Evolutionary conservation across 92 coral and sea anemone genomes (phyloP).

Genomic region (Porites evermanni): DNA sequence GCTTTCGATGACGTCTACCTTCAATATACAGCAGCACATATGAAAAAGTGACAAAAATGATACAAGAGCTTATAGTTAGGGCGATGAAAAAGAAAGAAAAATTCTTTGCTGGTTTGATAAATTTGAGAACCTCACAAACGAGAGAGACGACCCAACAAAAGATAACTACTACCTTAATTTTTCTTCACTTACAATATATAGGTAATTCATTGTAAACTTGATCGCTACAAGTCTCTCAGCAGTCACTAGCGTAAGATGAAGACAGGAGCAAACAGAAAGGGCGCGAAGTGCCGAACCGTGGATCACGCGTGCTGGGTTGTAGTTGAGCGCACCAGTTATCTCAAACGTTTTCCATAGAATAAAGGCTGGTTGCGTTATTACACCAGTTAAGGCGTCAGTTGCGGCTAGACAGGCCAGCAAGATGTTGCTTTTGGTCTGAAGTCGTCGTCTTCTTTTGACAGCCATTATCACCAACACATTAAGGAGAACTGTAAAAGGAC

Average conservation of each 20-base stretch:
- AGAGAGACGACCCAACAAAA: too few species aligned
- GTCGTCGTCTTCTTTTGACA: slow-evolving; percentile 4
- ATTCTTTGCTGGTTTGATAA: too few species aligned
- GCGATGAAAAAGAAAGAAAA: too few species aligned
- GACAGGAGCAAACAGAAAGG: background rate
- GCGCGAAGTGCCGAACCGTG: too few species aligned
- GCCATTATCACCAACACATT: slow-evolving; percentile 10
- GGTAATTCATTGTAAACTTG: background rate
- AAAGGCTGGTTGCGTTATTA: background rate
- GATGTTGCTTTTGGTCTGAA: slow-evolving; percentile 4
- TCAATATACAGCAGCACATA: too few species aligned
- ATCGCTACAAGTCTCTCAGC: background rate
- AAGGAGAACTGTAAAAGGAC: background rate
- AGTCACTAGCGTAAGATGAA: background rate
- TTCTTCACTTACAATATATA: background rate
- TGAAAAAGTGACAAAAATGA: too few species aligned
- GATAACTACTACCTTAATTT: too few species aligned
- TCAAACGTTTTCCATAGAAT: background rate
- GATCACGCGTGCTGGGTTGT: too few species aligned
- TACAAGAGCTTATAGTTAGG: too few species aligned
- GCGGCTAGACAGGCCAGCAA: slow-evolving; percentile 8
- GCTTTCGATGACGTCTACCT: too few species aligned
- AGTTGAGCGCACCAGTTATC: background rate
- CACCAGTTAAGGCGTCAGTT: background rate
- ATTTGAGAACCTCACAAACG: too few species aligned